A percentile compares a stretch with the other conserved stretches of the same genome.
These are phyloP conservation scores for Pyrocephalus nanus DNA, from an alignment of 2,797 vertebrate genomes.

Conservation along the genomic window DNA sequence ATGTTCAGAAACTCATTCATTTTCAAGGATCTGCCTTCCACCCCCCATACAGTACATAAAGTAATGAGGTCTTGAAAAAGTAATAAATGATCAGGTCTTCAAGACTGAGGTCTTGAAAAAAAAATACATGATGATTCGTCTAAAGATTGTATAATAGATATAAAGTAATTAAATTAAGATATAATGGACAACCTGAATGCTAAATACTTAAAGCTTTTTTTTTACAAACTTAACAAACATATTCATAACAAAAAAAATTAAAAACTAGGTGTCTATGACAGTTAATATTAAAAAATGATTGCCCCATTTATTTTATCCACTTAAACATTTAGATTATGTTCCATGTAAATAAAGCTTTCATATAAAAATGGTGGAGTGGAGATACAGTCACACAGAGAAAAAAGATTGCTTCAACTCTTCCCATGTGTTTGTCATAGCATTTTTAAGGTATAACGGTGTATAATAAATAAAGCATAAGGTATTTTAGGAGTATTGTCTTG, in stretches of 20 bases:
- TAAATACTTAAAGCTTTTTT: neutral
- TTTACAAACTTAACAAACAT: neutral
- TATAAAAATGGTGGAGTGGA: neutral
- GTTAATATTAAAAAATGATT: neutral
- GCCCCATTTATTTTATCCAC: neutral
- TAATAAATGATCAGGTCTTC: neutral
- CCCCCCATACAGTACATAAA: neutral
- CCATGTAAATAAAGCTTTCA: neutral
- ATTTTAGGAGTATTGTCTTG: neutral
- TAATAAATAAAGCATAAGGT: neutral
- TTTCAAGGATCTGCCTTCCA: neutral
- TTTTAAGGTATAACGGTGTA: neutral
- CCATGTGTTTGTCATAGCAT: neutral
- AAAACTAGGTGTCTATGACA: neutral
- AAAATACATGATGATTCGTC: neutral
- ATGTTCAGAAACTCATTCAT: neutral
- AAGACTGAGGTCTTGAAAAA: neutral
- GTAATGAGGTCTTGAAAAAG: neutral
- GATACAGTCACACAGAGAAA: neutral
- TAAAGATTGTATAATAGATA: neutral
- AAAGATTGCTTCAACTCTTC: neutral
- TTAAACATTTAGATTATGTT: neutral
- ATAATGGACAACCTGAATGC: neutral
- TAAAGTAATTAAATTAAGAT: neutral
- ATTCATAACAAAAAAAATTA: neutral